phyloP scores from a whole-genome alignment of 2,797 vertebrate genomes.

The Cirrhinus mrigala region DNA sequence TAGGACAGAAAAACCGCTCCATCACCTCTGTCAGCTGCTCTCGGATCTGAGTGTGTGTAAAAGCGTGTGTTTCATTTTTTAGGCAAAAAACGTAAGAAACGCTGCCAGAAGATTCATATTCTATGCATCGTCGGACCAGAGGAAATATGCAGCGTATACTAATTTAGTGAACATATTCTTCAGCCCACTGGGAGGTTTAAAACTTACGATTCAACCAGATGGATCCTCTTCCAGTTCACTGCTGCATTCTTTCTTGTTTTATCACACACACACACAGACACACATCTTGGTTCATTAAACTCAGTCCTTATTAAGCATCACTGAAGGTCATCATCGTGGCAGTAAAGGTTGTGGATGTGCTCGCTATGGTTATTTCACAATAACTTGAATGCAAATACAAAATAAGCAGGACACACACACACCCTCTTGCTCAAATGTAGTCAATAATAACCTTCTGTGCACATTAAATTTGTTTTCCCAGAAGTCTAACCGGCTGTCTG shows the following conservation, averaged over 20 bases:
- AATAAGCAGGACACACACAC: neutral
- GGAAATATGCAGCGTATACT: slow-evolving; percentile 53
- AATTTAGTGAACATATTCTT: slow-evolving; percentile 54
- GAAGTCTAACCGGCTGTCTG: neutral
- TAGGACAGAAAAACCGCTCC: slow-evolving; percentile 30
- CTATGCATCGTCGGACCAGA: slow-evolving; percentile 22
- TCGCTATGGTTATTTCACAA: neutral
- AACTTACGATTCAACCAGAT: slow-evolving; percentile 44
- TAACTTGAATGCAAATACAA: neutral
- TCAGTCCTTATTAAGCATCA: neutral
- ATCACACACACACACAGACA: neutral
- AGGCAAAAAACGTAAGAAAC: slow-evolving; percentile 11
- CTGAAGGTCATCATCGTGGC: neutral
- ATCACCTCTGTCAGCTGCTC: slow-evolving; percentile 44
- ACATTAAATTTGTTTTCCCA: neutral
- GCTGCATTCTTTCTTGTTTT: neutral
- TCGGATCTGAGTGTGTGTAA: slow-evolving; percentile 28
- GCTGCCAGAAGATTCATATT: slow-evolving; percentile 44
- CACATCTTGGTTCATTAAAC: neutral
- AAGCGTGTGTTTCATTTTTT: slow-evolving; percentile 11
- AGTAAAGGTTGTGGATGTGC: neutral
- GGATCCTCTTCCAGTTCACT: slow-evolving; percentile 44
- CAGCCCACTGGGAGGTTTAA: slow-evolving; percentile 46
- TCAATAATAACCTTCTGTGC: neutral
- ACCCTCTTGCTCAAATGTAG: neutral